Evolutionary conservation across 2,888 invertebrate genomes (phyloP), one percentile per base, ranked within the genome.

Genomic region (Stramonita haemastoma): DNA sequence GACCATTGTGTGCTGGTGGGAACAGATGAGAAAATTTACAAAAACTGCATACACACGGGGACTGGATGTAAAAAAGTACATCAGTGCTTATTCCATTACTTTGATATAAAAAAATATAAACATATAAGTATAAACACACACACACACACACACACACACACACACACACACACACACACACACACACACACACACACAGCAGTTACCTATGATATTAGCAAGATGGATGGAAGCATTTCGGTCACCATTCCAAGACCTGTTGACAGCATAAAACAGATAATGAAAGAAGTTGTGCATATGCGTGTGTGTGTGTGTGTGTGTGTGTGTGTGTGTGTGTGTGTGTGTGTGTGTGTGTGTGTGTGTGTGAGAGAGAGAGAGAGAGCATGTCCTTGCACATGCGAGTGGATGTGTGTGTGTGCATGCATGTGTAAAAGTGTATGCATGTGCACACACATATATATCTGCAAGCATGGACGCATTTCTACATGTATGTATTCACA

Each of bases 131-230:
- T n/a, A n/a, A n/a, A n/a, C n/a, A n/a, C n/a, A n/a, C n/a, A 1
- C 81, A 36, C 81, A 81, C 81, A 81, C 81, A 81, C 36, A 36
- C 81, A 81, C 36, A 81, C 36, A 36, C 81, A 36, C 34, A 81
- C 81, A n/a, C n/a, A n/a, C n/a, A n/a, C n/a, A 70, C 70, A 17
- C 15, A 70, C 15, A 70, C 70, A 70, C 11, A 70, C 70, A 22
- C 15, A 70, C 70, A 17, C 15, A 70, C 70, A 81, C 15, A 81
- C 81, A 81, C 81, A 81, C 81, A 81, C 19, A 36, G 36, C 6
- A 91, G 94, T 92, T 92, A 94, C 95, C 95, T 86, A 95, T 93
- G 90, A 95, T 95, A 87, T 95, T 95, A 85, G 94, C 94, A n/a
- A 95, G 91, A 91, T 95, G 94, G 22, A 93, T 56, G 17, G 93